These are phyloP conservation scores for Samia ricini DNA, from an alignment of 1,140 invertebrate genomes.

Conservation along the genomic window DNA sequence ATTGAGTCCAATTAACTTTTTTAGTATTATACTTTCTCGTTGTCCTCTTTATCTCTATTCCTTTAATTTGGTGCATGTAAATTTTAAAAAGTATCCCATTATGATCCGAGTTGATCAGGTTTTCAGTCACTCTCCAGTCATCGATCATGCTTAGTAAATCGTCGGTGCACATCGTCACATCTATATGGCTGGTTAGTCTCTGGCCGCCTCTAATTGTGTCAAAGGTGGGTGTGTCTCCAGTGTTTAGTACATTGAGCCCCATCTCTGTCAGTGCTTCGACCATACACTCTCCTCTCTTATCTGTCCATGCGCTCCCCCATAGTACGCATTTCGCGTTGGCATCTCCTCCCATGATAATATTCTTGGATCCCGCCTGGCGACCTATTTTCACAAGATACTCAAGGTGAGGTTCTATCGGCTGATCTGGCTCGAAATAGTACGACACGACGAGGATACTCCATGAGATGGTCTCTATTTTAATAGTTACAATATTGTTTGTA, in stretches of 20 bases:
- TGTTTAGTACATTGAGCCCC: constrained; percentile 12
- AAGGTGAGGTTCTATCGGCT: constrained; percentile 8
- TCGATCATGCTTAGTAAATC: not conserved
- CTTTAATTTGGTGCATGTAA: not conserved
- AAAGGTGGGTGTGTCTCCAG: not conserved
- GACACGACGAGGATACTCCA: not conserved
- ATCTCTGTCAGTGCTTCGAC: not conserved
- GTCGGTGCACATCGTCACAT: constrained; percentile 10
- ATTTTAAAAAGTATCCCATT: not conserved
- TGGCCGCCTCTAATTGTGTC: not conserved
- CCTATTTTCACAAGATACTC: constrained; percentile 4
- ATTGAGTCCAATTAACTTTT: constrained; percentile 15
- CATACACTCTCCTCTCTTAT: constrained; percentile 13
- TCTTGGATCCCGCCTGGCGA: no score
- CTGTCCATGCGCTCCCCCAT: not conserved
- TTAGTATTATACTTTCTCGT: constrained; percentile 18
- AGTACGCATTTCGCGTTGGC: not conserved
- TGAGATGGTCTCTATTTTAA: not conserved
- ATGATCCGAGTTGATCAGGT: not conserved
- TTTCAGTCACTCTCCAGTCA: not conserved
- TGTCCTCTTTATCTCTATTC: not conserved
- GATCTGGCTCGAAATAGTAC: constrained; percentile 13
- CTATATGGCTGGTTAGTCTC: not conserved
- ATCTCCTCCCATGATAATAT: constrained; percentile 11
- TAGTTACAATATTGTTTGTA: constrained; percentile 1